A percentile compares a stretch with the other conserved stretches of the same genome.
phyloP scores from a whole-genome alignment of 37 sponge, comb jelly and placozoan species.

The Lycopodina hypogea region DNA sequence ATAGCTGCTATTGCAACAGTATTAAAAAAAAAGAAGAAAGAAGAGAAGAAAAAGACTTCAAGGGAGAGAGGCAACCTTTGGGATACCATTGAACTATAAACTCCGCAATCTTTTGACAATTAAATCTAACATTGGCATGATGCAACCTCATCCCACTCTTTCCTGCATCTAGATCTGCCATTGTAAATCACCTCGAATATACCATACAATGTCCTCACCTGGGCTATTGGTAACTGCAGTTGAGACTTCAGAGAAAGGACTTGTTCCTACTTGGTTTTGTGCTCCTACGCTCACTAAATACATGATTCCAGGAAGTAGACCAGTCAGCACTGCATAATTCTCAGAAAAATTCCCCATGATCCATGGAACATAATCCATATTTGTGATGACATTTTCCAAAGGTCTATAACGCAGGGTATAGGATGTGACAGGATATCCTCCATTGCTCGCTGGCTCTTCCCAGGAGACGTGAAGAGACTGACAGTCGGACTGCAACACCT shows the following conservation, averaged over 20 bases:
- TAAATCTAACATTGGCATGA: too few relatives aligned
- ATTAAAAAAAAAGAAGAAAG: too few relatives aligned
- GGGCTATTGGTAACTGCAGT: background rate
- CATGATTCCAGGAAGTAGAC: background rate
- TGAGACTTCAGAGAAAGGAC: conserved; percentile 9
- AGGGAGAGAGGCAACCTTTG: too few relatives aligned
- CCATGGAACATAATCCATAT: conserved; percentile 1
- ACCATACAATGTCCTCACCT: too few relatives aligned
- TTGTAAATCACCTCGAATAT: too few relatives aligned
- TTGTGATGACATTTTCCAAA: background rate
- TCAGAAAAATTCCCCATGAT: background rate
- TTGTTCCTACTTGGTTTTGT: background rate
- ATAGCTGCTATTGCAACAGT: too few relatives aligned
- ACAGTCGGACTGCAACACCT: background rate
- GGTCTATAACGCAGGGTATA: conserved; percentile 21
- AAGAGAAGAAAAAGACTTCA: too few relatives aligned
- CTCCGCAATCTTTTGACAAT: too few relatives aligned
- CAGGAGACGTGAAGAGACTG: conserved; percentile 4
- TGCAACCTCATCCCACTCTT: too few relatives aligned
- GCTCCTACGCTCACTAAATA: conserved; percentile 28
- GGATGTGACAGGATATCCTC: background rate
- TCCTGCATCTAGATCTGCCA: too few relatives aligned
- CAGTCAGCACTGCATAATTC: background rate
- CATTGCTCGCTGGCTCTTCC: background rate
- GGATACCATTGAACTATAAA: too few relatives aligned